Conservation (phyloP, 2,113 vertebrate genomes). For the Ranitomeya variabilis region DNA sequence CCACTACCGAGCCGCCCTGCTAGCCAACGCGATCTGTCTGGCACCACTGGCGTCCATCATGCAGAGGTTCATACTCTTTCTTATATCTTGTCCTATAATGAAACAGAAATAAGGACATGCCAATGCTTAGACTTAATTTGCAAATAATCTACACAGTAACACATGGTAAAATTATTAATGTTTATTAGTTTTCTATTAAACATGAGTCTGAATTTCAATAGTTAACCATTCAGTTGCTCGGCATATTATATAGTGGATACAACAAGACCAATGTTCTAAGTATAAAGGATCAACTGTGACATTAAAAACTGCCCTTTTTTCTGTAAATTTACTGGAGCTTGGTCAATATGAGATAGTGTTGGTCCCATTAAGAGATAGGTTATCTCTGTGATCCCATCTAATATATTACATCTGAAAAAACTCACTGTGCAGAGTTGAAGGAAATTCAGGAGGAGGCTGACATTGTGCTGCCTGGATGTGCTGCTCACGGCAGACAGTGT, state of each 20-base stretch:
- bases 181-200: neutral
- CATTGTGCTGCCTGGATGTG: neutral
- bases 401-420: conserved; percentile 33
- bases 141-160: neutral
- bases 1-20: too few relatives aligned
- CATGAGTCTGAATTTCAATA: neutral
- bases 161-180: neutral
- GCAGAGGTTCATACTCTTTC: too few relatives aligned
- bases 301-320: conserved; percentile 32
- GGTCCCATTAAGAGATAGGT: conserved; percentile 37
- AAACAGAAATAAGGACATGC: too few relatives aligned
- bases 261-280: neutral
- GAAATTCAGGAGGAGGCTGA: conserved; percentile 6
- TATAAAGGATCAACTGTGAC: neutral
- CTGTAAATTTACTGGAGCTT: conserved; percentile 20
- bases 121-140: neutral
- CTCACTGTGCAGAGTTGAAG: conserved; percentile 24
- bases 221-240: neutral
- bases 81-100: too few relatives aligned
- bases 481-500: neutral
- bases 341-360: conserved; percentile 22
- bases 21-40: too few relatives aligned
- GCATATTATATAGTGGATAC: neutral
- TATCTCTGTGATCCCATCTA: conserved; percentile 48
- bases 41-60: too few relatives aligned